Base-by-base conservation (phyloP, 2,797 vertebrate species). In the Denticeps clupeoides region DNA sequence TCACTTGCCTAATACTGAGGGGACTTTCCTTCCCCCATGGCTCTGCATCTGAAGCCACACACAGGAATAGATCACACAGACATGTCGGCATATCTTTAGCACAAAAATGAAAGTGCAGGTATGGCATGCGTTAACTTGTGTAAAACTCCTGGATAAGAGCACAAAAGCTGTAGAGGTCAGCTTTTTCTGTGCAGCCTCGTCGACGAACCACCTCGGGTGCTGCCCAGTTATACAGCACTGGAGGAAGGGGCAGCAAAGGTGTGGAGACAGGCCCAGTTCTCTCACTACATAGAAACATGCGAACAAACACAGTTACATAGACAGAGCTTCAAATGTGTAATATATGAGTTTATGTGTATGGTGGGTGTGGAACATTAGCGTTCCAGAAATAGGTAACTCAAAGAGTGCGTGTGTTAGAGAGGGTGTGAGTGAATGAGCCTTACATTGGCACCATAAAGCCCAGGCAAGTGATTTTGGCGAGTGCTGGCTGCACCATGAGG, bases 121-220 rank as follows among this genome's bases (percentile, higher is more conserved):
- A n/a, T n/a, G n/a, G n/a, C 27, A 13, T 15, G 13, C 9, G 5
- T 3, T 33, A 59, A 82, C 79, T 79, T 53, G 78, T 80, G 44
- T 71, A 80, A 41, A 83, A 51, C 53, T 85, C 78, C 61, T 81
- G 81, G 51, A 75, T 62, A 49, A 83, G 56, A 26, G 72, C 47
- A 45, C 79, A 84, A 47, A 79, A 58, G 49, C 82, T 84, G 65
- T 80, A 84, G 52, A 83, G 60, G 61, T 84, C 83, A 1, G 78
- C 77, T 52, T 73, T 79, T 22, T 40, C 22, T 1, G 71, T 63
- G 38, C 79, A 79, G 4, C 18, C 2, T 15, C 57, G 60, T 12
- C 66, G 31, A 2, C 15, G 59, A 32, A 82, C 70, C 29, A 78
- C 73, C 56, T 86, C 80, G 4, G 82, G 75, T 5, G 80, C 73